Conservation (phyloP, 2,888 invertebrate species). For the Meghimatium bilineatum region DNA sequence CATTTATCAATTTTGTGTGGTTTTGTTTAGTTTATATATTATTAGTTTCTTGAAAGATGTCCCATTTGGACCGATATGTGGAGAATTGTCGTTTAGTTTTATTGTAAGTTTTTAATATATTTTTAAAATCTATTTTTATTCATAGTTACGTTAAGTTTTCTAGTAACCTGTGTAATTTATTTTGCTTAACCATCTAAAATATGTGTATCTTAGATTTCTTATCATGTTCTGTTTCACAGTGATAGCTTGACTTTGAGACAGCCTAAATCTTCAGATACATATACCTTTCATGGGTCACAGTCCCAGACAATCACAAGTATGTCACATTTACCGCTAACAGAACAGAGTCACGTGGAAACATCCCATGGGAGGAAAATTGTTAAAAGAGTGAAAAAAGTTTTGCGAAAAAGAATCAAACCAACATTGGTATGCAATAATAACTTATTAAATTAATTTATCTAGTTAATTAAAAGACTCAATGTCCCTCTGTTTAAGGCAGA, state of each 20-base stretch:
- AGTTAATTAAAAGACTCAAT: too few relatives aligned
- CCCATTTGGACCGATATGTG: too few relatives aligned
- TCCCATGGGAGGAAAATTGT: constrained; percentile 5
- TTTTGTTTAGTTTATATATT: too few relatives aligned
- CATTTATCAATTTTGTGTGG: too few relatives aligned
- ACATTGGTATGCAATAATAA: constrained; percentile 11
- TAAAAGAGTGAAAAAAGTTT: constrained; percentile 34
- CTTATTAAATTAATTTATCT: background rate
- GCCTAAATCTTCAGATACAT: constrained; percentile 48
- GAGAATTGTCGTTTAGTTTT: too few relatives aligned
- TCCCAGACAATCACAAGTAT: constrained; percentile 47
- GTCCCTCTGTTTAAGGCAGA: too few relatives aligned
- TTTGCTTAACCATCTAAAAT: too few relatives aligned
- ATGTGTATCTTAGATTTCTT: background rate
- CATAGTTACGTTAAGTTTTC: too few relatives aligned
- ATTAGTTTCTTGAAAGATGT: too few relatives aligned
- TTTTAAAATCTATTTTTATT: too few relatives aligned
- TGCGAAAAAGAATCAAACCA: constrained; percentile 18
- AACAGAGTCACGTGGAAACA: constrained; percentile 12
- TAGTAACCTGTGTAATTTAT: too few relatives aligned
- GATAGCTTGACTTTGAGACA: constrained; percentile 3
- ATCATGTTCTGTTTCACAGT: background rate
- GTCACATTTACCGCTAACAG: background rate
- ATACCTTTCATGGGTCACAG: constrained; percentile 51
- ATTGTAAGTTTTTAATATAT: too few relatives aligned